These are phyloP conservation scores for Oryzias javanicus DNA, from an alignment of 2,113 vertebrate genomes.

Conservation along the genomic window DNA sequence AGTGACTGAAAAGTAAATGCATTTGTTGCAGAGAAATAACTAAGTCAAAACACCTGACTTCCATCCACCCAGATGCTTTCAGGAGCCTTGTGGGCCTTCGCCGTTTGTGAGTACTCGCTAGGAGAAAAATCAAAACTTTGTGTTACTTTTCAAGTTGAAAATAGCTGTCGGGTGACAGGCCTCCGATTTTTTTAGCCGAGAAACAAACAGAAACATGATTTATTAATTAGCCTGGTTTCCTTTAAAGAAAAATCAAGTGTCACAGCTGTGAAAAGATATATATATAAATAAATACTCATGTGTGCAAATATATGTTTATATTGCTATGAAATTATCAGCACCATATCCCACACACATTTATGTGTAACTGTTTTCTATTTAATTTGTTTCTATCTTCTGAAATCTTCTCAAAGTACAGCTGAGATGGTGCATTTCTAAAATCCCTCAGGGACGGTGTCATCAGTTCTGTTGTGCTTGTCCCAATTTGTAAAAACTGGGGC, in stretches of 20 bases:
- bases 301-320: too few relatives aligned
- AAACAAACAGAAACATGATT: conserved; percentile 27
- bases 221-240: conserved; percentile 43
- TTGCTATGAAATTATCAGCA: too few relatives aligned
- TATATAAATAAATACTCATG: too few relatives aligned
- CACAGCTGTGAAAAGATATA: conserved; percentile 7
- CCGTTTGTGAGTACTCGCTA: conserved; percentile 72
- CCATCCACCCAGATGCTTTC: conserved; percentile 71
- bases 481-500: conserved; percentile 29
- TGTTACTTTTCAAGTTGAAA: conserved; percentile 30
- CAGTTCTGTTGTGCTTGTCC: conserved; percentile 20
- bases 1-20: background rate
- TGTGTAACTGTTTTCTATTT: background rate
- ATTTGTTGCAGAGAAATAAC: conserved; percentile 68
- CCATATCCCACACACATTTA: background rate
- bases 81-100: conserved; percentile 60
- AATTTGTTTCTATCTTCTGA: conserved; percentile 10
- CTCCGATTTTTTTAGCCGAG: conserved; percentile 33
- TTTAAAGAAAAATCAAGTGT: conserved; percentile 25
- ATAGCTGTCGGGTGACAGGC: conserved; percentile 49
- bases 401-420: conserved; percentile 4
- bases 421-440: background rate
- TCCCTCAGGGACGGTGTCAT: conserved; percentile 5
- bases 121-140: background rate
- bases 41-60: conserved; percentile 69